Evolutionary conservation across 1,140 invertebrate genomes (phyloP), one percentile per base, ranked within the genome.

Genomic region (Platyscapa corneri): DNA sequence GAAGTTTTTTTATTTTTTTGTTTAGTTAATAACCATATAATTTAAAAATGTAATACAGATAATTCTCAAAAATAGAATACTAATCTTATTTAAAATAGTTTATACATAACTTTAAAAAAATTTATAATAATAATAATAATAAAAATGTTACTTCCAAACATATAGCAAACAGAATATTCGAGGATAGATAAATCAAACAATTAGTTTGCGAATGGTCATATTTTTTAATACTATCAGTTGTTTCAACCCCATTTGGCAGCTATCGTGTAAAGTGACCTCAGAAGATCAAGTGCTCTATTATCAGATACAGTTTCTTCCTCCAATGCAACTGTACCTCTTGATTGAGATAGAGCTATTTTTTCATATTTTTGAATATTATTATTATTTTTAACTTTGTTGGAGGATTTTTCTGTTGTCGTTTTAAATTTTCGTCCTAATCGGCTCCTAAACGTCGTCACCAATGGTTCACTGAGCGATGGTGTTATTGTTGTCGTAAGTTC

Each of bases 181-280:
- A 75, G 32, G n/a, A 82, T 74, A 39, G 14, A 49, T n/a, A 82
- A 82, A 56, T 30, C 46, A 64, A 86, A 83, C 77, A 77, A 37
- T 37, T 46, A 70, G 30, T 70, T 32, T 18, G 30, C 6, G 64
- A 42, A 72, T 39, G 30, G 74, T 87, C 64, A 76, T 84, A 64
- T 7, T 42, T 60, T 37, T 65, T 77, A 83, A 84, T 67, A 16
- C 32, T 20, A 34, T 14, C 1, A 16, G 8, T 8, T 49, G 8
- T 12, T 86, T 93, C 93, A 94, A 89, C 95, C 96, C 95, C 96
- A 97, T 93, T 96, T 95, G 23, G 97, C 96, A 72, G 97, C 97
- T 90, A 97, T 95, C 82, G 95, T 95, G 92, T 97, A 97, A 79
- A 97, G 93, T 84, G 97, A 97, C 92, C 96, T 96, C 88, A 97